Percentiles rank a stretch among this genome's conserved stretches.
phyloP scores from a whole-genome alignment of 1,140 invertebrate species.

The Riptortus pedestris region DNA sequence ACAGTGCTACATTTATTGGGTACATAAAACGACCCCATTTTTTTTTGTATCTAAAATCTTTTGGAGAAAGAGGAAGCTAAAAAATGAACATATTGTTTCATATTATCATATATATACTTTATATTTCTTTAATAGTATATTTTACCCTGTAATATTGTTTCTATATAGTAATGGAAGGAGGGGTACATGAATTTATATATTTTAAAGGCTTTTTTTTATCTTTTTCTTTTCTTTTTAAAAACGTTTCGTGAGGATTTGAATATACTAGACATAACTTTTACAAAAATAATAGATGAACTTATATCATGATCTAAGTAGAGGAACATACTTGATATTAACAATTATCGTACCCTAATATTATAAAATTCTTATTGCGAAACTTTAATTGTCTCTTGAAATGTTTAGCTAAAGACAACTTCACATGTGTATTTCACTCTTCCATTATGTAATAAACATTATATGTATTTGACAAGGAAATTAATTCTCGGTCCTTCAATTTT shows the following conservation, averaged over 20 bases:
- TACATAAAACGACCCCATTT: slow-evolving; percentile 10
- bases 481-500: no score
- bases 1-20: slow-evolving; percentile 18
- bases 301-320: slow-evolving; percentile 26
- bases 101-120: slow-evolving; percentile 10
- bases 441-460: no score
- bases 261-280: slow-evolving; percentile 18
- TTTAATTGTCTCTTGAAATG: slow-evolving; percentile 11
- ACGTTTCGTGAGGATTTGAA: not conserved
- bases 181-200: slow-evolving; percentile 18
- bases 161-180: slow-evolving; percentile 13
- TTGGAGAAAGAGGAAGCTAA: slow-evolving; percentile 19
- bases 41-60: slow-evolving; percentile 16
- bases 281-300: slow-evolving; percentile 26
- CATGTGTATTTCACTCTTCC: no score
- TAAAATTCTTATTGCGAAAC: slow-evolving; percentile 25
- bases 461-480: no score
- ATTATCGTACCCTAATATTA: slow-evolving; percentile 22
- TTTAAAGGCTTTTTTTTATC: slow-evolving; percentile 1
- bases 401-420: not conserved
- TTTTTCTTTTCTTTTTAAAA: slow-evolving; percentile 13
- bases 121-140: slow-evolving; percentile 19
- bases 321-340: slow-evolving; percentile 27
- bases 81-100: slow-evolving; percentile 20
- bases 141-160: slow-evolving; percentile 26